Evolutionary conservation across 2,888 invertebrate species (phyloP), one percentile per base, ranked within the genome.

Genomic region (Troides helena): DNA sequence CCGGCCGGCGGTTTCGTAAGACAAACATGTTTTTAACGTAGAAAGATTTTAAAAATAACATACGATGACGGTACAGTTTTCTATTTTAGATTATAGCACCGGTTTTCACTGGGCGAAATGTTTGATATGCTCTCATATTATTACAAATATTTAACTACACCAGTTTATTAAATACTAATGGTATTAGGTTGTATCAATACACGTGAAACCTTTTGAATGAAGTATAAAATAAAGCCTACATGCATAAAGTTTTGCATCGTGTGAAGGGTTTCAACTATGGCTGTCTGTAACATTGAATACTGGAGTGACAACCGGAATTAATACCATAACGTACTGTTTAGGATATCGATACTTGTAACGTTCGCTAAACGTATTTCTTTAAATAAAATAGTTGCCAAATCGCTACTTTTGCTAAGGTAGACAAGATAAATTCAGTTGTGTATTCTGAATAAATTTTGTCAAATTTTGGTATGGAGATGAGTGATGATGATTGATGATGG

Each of bases 11-110:
- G 66, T 56, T 58, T 62, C n/a, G 65, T 65, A 65, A 65, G 62
- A 66, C 66, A 71, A 71, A 69, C 66, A 64, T 69, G 71, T 68
- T 65, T 66, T 53, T 53, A 65, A 66, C 68, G 65, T 61, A 43
- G 60, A 23, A n/a, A 46, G 36, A 57, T 36, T 66, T 69, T 69
- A 69, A 70, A 70, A 70, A 70, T 66, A 70, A 58, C 50, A 21
- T 58, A 50, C 50, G 69, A 62, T 63, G 65, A 69, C 69, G 69
- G 57, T 70, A 59, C 23, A 69, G 58, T 65, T 65, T 46, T 58
- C 65, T 66, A 70, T 66, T 70, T 66, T 23, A 12, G 58, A 30
- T 57, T 60, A 53, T 17, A 62, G 62, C 58, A 58, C 62, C 63
- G 53, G 65, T 62, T 69, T 68, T 50, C 14, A 17, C 17, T 66